These are phyloP conservation scores for Callionymus lyra DNA, from an alignment of 2,113 vertebrate species.

Conservation along the genomic window DNA sequence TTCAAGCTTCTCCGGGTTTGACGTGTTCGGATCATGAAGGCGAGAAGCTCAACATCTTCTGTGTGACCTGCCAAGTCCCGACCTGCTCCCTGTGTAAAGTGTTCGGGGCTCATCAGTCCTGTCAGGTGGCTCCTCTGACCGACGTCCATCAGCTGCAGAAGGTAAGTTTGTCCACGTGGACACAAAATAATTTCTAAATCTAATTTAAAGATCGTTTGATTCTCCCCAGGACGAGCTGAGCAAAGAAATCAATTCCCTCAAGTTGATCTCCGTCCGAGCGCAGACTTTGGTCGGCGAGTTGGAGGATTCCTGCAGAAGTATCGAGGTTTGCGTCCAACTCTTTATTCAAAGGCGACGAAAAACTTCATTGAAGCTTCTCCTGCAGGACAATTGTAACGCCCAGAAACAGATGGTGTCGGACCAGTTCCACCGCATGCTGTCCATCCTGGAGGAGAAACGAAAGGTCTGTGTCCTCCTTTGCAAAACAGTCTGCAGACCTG, in stretches of 20 bases:
- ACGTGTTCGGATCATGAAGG: conserved; percentile 66
- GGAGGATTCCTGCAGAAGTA: conserved; percentile 50
- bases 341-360: not conserved
- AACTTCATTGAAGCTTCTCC: not conserved
- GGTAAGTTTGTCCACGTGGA: conserved; percentile 32
- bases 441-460: conserved; percentile 58
- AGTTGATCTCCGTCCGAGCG: conserved; percentile 42
- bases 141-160: conserved; percentile 66
- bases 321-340: conserved; percentile 54
- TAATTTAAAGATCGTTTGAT: not conserved
- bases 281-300: conserved; percentile 54
- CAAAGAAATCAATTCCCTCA: conserved; percentile 50
- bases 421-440: conserved; percentile 52
- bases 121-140: conserved; percentile 62
- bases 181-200: too few species aligned
- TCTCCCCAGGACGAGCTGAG: conserved; percentile 58
- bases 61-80: conserved; percentile 62
- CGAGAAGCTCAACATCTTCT: conserved; percentile 75
- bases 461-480: conserved; percentile 38
- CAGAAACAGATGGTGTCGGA: conserved; percentile 68
- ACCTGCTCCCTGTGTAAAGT: conserved; percentile 77
- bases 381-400: conserved; percentile 56
- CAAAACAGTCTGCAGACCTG: too few species aligned
- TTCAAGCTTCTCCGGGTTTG: conserved; percentile 20
- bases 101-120: conserved; percentile 68